Percentiles rank a stretch among this genome's conserved stretches.
Conservation (phyloP, 2,797 vertebrate species). For the Fringilla coelebs region DNA sequence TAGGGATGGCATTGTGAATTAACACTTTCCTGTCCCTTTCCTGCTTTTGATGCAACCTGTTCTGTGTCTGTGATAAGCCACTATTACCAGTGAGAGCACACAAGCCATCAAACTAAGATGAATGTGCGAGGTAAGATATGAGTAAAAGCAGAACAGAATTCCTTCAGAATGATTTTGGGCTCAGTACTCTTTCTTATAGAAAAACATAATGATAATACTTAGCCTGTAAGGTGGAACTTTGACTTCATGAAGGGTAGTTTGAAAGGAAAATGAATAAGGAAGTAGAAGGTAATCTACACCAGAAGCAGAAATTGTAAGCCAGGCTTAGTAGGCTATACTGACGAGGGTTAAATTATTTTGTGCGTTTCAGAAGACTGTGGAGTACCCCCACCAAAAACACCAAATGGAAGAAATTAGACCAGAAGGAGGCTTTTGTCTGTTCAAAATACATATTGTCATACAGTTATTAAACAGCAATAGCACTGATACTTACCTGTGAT, state of each 20-base stretch:
- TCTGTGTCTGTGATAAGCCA: neutral
- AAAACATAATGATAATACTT: neutral
- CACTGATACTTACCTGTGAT: neutral
- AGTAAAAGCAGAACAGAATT: neutral
- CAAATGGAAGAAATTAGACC: neutral
- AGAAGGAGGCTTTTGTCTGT: neutral
- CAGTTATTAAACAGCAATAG: neutral
- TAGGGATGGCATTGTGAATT: neutral
- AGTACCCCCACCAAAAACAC: rapidly evolving
- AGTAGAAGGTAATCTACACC: neutral
- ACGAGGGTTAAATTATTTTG: rapidly evolving
- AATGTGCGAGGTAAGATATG: neutral
- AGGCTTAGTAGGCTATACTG: neutral
- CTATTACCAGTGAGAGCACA: neutral
- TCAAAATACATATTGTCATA: rapidly evolving
- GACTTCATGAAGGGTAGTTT: neutral
- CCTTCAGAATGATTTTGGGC: neutral
- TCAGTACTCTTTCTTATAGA: neutral
- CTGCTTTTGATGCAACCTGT: neutral
- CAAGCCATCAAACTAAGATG: neutral
- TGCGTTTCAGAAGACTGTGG: neutral
- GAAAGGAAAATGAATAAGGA: neutral
- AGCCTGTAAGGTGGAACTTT: neutral
- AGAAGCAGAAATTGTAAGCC: neutral
- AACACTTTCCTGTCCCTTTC: neutral